phyloP scores from a whole-genome alignment of 2,888 invertebrate species.

The Agrilus cyanescens region DNA sequence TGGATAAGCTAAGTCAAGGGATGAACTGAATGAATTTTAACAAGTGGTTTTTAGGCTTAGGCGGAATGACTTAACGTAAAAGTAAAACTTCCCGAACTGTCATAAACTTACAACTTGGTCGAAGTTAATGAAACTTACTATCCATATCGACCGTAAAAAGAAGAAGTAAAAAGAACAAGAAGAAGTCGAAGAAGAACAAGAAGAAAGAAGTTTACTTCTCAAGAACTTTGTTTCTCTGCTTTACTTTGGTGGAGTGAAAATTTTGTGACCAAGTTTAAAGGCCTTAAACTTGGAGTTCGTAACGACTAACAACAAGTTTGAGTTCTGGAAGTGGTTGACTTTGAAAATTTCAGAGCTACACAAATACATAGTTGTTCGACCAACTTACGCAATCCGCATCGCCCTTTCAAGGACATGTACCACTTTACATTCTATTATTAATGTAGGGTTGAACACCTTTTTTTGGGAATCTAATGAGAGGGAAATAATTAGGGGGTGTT shows the following conservation, averaged over 20 bases:
- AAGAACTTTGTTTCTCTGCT: slow-evolving; percentile 14
- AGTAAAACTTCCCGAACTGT: slow-evolving; percentile 34
- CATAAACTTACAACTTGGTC: slow-evolving; percentile 28
- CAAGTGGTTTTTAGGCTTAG: not conserved
- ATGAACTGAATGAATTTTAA: not conserved
- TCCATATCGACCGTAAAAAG: slow-evolving; percentile 15
- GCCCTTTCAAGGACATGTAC: too few species aligned
- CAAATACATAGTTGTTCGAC: too few species aligned
- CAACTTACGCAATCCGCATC: too few species aligned
- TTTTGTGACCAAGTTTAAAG: slow-evolving; percentile 17
- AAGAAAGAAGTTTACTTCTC: slow-evolving; percentile 8
- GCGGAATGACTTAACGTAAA: slow-evolving; percentile 11
- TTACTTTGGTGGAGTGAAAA: slow-evolving; percentile 14
- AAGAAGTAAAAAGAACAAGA: slow-evolving; percentile 18
- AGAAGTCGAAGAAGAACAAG: slow-evolving; percentile 8
- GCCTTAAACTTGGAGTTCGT: slow-evolving; percentile 12
- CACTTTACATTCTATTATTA: not conserved
- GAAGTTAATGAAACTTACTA: slow-evolving; percentile 16
- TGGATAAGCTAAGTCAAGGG: too few species aligned
- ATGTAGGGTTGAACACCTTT: too few species aligned
- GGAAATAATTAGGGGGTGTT: too few species aligned
- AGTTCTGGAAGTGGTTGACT: too few species aligned
- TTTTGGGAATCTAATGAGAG: too few species aligned
- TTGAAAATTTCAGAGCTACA: too few species aligned
- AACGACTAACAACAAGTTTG: slow-evolving; percentile 13